phyloP scores from a whole-genome alignment of 1,140 invertebrate genomes.

The Drosophila kurseongensis region DNA sequence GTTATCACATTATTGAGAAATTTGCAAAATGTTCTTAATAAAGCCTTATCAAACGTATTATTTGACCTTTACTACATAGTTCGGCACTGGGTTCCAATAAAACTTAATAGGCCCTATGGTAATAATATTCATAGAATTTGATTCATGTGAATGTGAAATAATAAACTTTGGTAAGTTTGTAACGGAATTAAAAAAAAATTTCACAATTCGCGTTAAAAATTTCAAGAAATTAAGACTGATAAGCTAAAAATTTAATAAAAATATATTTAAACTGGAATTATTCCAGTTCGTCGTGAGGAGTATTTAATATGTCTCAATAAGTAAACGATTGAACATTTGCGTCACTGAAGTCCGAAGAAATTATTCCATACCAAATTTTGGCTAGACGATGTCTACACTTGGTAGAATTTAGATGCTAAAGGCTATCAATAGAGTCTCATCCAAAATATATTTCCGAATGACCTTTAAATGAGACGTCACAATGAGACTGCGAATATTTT shows the following conservation, averaged over 20 bases:
- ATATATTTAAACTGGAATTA: slow-evolving; percentile 8
- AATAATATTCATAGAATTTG: too few relatives aligned
- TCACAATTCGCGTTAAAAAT: not conserved
- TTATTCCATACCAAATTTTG: slow-evolving; percentile 13
- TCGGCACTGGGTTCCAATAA: not conserved
- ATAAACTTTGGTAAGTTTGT: slow-evolving; percentile 19
- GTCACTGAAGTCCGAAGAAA: slow-evolving; percentile 9
- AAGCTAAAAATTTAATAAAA: too few relatives aligned
- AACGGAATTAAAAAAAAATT: not conserved
- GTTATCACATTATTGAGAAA: not conserved
- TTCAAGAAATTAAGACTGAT: not conserved
- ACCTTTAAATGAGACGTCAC: slow-evolving; percentile 14
- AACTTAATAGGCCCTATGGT: too few relatives aligned
- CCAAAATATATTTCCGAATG: not conserved
- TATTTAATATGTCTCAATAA: slow-evolving; percentile 1
- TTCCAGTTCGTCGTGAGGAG: not conserved
- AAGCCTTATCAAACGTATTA: not conserved
- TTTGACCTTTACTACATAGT: not conserved
- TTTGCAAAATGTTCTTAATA: not conserved
- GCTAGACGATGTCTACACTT: not conserved
- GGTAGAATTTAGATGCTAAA: not conserved
- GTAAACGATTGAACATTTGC: not conserved
- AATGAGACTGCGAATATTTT: slow-evolving; percentile 6
- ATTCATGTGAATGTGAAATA: too few relatives aligned
- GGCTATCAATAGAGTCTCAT: not conserved